Evolutionary conservation across 2,888 invertebrate species (phyloP).

Genomic region (Sympetrum striolatum): DNA sequence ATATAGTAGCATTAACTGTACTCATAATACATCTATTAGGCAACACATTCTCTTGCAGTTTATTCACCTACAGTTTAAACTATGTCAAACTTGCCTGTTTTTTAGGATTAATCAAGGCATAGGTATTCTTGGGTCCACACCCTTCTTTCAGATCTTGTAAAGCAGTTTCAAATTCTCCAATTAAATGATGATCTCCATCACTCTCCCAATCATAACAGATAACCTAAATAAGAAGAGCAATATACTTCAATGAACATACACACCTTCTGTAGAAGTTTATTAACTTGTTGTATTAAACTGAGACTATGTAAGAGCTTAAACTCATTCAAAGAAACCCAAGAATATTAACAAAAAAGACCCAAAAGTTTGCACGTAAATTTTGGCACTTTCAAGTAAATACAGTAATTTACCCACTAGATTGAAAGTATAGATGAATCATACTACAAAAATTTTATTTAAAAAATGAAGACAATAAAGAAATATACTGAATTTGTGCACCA

Average conservation of each 20-base stretch:
- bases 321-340: too few species aligned
- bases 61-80: neutral
- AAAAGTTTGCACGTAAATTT: too few species aligned
- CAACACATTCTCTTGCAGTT: too few species aligned
- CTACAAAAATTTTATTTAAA: too few species aligned
- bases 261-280: neutral
- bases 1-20: too few species aligned
- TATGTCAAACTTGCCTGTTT: constrained; percentile 50
- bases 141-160: constrained; percentile 57
- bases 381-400: neutral
- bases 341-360: too few species aligned
- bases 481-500: neutral
- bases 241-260: neutral
- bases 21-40: too few species aligned
- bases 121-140: constrained; percentile 55
- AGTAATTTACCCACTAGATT: too few species aligned
- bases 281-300: neutral
- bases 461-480: neutral
- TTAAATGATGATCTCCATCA: constrained; percentile 60
- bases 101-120: constrained; percentile 56
- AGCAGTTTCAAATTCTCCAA: constrained; percentile 60
- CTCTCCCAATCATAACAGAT: constrained; percentile 64
- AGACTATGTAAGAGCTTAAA: neutral
- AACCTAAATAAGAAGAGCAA: neutral
- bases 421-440: too few species aligned